Evolutionary conservation across 2,888 invertebrate genomes (phyloP), one percentile per base, ranked within the genome.

Genomic region (Priocnemis perturbator): DNA sequence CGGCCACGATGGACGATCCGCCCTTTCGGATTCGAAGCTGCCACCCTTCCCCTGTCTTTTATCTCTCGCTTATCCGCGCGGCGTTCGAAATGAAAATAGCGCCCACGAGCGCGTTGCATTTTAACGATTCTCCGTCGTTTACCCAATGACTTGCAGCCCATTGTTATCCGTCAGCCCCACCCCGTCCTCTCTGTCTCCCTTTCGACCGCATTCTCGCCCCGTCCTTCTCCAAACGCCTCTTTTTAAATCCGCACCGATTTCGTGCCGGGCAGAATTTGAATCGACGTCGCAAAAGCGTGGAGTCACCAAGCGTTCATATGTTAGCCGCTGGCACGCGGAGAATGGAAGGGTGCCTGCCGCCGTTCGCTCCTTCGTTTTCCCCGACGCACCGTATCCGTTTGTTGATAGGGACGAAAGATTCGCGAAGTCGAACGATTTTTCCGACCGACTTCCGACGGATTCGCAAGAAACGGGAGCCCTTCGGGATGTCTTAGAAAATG

Each of bases 61-160:
- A 67, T 80, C 70, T 69, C 60, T 64, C 64, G 44, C 60, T 67
- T 70, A 69, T 72, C 78, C 60, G 55, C 62, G 59, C 57, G 21
- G 55, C 59, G 21, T 45, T 11, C 50, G 50, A 50, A 50, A 50
- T 50, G n/a, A 50, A 50, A 50, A 50, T n/a, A 19, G 19, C 50
- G 50, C 50, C 66, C 81, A 77, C 77, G 80, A 81, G 71, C 80
- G 78, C 75, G 78, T 81, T 79, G 83, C 83, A 85, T 87, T 87
- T 86, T 84, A 87, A 87, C 86, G 83, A 87, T 87, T 87, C 86
- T 80, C 85, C 88, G 86, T 88, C 88, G 89, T 88, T 88, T 88
- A 89, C 88, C 85, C 85, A 88, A 83, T 89, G 88, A 88, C 89
- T 89, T 89, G 88, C 88, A 88, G 76, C 83, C 87, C 85, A 85